Conservation (phyloP, 2,797 vertebrate species). For the Poecilia wingei region DNA sequence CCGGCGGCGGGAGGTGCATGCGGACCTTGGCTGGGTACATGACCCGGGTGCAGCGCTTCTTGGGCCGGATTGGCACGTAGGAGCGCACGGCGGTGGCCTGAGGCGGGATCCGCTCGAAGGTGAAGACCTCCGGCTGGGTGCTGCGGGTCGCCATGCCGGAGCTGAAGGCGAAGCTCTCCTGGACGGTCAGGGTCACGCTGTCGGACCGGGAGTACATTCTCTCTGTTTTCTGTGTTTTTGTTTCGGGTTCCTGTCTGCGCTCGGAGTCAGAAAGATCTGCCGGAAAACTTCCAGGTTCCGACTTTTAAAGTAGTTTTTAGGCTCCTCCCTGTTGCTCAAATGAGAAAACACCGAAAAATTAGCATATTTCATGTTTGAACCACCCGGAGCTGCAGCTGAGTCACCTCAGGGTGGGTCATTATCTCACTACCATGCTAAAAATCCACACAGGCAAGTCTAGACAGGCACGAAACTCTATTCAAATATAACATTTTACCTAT, state of each 20-base stretch:
- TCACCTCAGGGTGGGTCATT: neutral
- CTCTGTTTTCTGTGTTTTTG: neutral
- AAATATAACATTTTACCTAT: neutral
- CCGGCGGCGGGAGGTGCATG: constrained; percentile 81
- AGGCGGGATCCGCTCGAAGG: constrained; percentile 76
- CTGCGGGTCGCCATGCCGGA: constrained; percentile 59
- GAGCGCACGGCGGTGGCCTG: constrained; percentile 58
- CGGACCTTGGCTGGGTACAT: constrained; percentile 83
- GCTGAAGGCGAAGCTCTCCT: constrained; percentile 55
- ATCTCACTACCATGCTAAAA: neutral
- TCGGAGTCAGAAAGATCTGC: constrained; percentile 2
- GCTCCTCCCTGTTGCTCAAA: constrained; percentile 56
- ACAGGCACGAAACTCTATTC: neutral
- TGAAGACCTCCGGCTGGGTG: constrained; percentile 83
- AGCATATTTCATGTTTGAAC: neutral
- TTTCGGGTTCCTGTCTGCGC: neutral
- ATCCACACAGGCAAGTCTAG: neutral
- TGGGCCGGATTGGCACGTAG: constrained; percentile 65
- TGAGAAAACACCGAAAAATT: constrained; percentile 21
- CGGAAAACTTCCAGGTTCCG: rapidly evolving
- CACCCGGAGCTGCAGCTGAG: neutral
- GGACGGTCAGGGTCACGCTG: constrained; percentile 57
- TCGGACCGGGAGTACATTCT: constrained; percentile 71
- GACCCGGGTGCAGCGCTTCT: constrained; percentile 77
- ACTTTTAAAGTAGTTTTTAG: constrained; percentile 26